A percentile compares a stretch with the other conserved stretches of the same genome.
phyloP scores from a whole-genome alignment of 2,113 vertebrate genomes.

The Tetrao urogallus region DNA sequence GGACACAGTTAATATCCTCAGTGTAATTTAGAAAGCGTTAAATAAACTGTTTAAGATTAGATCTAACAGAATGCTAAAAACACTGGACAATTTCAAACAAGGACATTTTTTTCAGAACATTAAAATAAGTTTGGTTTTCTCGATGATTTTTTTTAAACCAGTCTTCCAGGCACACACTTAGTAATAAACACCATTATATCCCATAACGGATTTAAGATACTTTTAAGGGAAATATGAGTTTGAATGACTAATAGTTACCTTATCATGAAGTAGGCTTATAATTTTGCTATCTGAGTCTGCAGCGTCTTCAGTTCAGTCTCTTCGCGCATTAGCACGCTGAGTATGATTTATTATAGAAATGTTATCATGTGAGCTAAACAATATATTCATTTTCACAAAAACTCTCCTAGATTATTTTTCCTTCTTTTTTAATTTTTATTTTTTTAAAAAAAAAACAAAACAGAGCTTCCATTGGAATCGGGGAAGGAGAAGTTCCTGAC shows the following conservation, averaged over 20 bases:
- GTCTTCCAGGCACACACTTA: slow-evolving; percentile 74
- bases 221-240: slow-evolving; percentile 93
- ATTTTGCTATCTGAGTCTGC: slow-evolving; percentile 99
- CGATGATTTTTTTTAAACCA: slow-evolving; percentile 7
- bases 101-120: not conserved
- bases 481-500: slow-evolving; percentile 74
- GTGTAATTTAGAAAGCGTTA: not conserved
- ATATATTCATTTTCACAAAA: slow-evolving; percentile 94
- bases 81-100: slow-evolving; percentile 23
- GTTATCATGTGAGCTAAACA: slow-evolving; percentile 99
- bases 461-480: slow-evolving; percentile 83
- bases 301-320: slow-evolving; percentile 99
- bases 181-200: slow-evolving; percentile 78
- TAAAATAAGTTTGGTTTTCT: not conserved
- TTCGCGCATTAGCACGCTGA: slow-evolving; percentile 99
- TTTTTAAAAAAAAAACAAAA: not conserved
- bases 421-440: not conserved
- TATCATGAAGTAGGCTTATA: slow-evolving; percentile 99
- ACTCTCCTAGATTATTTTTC: slow-evolving; percentile 85
- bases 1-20: not conserved
- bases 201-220: slow-evolving; percentile 84
- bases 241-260: slow-evolving; percentile 99
- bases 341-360: slow-evolving; percentile 99
- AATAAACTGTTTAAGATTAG: not conserved
- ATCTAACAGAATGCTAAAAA: slow-evolving; percentile 51